These are phyloP conservation scores for Salpingus planirostris DNA, from an alignment of 2,888 invertebrate genomes.

Conservation along the genomic window DNA sequence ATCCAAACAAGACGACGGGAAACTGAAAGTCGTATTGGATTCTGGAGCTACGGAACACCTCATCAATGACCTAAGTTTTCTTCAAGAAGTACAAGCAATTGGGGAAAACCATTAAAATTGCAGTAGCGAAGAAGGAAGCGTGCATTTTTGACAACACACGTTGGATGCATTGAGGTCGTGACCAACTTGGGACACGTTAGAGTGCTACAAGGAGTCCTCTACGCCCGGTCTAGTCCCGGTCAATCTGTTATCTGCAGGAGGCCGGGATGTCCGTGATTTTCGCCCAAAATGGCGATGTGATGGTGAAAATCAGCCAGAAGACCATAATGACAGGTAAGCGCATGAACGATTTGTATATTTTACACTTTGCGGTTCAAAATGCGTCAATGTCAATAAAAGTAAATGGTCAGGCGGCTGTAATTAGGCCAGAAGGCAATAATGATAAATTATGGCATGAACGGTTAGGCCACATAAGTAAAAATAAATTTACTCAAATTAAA, in stretches of 20 bases:
- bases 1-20: neutral
- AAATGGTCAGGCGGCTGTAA: neutral
- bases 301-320: slow-evolving; percentile 16
- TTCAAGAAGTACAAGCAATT: neutral
- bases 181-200: slow-evolving; percentile 2
- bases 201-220: slow-evolving; percentile 20
- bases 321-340: slow-evolving; percentile 18
- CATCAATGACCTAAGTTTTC: neutral
- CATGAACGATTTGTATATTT: slow-evolving; percentile 1
- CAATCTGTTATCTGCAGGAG: slow-evolving; percentile 18
- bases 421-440: neutral
- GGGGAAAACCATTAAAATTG: neutral
- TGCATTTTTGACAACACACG: slow-evolving; percentile 1
- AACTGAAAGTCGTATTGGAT: neutral
- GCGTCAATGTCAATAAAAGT: neutral
- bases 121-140: neutral
- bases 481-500: slow-evolving; percentile 3
- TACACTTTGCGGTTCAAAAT: slow-evolving; percentile 1
- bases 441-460: slow-evolving; percentile 5
- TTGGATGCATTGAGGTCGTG: neutral
- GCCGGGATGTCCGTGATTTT: slow-evolving; percentile 27
- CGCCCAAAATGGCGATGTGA: slow-evolving; percentile 20
- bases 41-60: neutral
- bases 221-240: slow-evolving; percentile 26
- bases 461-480: slow-evolving; percentile 1